phyloP scores from a whole-genome alignment of 2,113 vertebrate species.

The Canis aureus region DNA sequence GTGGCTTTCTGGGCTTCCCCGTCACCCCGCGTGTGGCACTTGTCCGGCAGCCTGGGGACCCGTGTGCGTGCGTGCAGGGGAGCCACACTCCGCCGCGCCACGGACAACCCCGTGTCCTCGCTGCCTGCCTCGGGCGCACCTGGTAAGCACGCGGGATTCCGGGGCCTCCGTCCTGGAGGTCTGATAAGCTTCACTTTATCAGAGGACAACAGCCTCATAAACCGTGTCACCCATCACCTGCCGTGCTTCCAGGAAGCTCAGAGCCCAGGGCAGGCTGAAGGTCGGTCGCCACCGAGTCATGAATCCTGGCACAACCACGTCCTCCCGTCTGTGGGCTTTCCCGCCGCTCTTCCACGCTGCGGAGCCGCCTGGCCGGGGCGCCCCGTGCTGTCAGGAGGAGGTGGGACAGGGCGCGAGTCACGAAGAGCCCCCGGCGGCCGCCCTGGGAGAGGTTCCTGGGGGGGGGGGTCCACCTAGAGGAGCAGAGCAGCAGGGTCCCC shows the following conservation, averaged over 20 bases:
- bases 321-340: background rate
- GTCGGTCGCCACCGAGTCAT: accelerated
- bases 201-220: background rate
- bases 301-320: accelerated
- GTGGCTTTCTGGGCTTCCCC: accelerated
- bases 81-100: accelerated
- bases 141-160: background rate
- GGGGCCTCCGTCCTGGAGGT: background rate
- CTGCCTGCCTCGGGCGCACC: accelerated
- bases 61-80: accelerated
- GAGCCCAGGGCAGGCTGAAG: accelerated
- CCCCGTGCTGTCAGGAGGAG: accelerated
- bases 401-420: accelerated
- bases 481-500: background rate
- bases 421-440: background rate
- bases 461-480: background rate
- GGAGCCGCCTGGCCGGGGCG: accelerated
- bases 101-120: accelerated
- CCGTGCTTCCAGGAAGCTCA: background rate
- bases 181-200: background rate
- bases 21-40: accelerated
- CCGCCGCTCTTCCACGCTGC: background rate
- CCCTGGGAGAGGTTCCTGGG: background rate
- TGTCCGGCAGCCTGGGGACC: background rate
- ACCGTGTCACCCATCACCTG: accelerated